Percentiles rank a stretch among this genome's conserved stretches.
phyloP scores from a whole-genome alignment of 2,113 vertebrate genomes.

The Sorex fumeus region DNA sequence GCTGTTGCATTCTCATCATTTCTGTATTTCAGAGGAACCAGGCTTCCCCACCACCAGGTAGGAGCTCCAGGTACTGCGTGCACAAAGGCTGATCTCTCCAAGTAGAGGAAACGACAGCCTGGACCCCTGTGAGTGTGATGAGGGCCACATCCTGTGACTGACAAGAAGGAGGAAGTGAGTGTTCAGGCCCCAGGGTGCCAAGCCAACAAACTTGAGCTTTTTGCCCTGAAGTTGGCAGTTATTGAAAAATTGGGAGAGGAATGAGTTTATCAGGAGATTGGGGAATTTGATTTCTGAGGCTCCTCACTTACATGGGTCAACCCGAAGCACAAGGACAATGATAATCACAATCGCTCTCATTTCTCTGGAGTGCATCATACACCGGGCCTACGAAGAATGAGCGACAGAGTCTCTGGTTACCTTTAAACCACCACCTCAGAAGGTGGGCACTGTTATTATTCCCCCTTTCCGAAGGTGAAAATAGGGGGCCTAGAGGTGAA shows the following conservation, averaged over 20 bases:
- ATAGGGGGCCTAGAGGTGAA: neutral
- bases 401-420: neutral
- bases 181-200: neutral
- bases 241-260: neutral
- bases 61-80: neutral
- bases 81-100: conserved; percentile 25
- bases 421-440: neutral
- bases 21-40: neutral
- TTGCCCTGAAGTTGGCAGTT: neutral
- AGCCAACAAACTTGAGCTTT: neutral
- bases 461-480: conserved; percentile 39
- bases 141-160: neutral
- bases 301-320: neutral
- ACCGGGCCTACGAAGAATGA: conserved; percentile 1
- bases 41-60: neutral
- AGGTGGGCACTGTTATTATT: conserved; percentile 10
- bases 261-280: neutral
- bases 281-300: conserved; percentile 48
- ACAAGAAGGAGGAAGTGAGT: neutral
- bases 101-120: neutral
- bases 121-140: neutral
- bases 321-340: conserved; percentile 15
- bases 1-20: neutral
- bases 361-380: neutral
- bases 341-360: conserved; percentile 22